Percentiles rank a stretch among this genome's conserved stretches.
These are phyloP conservation scores for Zaprionus gabonicus DNA, from an alignment of 1,140 invertebrate genomes.

Conservation along the genomic window DNA sequence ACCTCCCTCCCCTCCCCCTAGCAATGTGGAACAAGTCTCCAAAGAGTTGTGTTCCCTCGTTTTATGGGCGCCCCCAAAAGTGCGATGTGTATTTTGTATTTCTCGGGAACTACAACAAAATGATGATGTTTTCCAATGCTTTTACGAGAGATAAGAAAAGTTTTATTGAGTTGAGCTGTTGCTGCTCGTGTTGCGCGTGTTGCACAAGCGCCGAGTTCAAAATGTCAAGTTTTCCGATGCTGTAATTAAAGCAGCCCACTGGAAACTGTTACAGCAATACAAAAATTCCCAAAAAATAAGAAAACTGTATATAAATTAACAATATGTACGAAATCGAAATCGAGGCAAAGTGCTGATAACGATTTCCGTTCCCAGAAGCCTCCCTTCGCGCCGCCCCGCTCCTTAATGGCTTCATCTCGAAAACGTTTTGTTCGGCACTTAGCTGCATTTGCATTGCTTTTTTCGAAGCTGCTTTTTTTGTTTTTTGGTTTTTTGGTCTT, in stretches of 20 bases:
- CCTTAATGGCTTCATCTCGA: slow-evolving; percentile 73
- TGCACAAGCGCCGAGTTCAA: slow-evolving; percentile 65
- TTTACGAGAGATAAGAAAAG: slow-evolving; percentile 77
- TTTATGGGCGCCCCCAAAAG: slow-evolving; percentile 29
- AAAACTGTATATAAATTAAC: slow-evolving; percentile 28
- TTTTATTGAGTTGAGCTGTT: slow-evolving; percentile 53
- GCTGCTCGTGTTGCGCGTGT: slow-evolving; percentile 13
- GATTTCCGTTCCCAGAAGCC: slow-evolving; percentile 60
- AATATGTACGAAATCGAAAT: slow-evolving; percentile 63
- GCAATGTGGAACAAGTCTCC: slow-evolving; percentile 61
- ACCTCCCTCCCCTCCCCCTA: not conserved
- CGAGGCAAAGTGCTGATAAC: slow-evolving; percentile 79
- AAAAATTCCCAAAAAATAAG: slow-evolving; percentile 34
- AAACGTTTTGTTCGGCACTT: slow-evolving; percentile 78
- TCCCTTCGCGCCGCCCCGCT: not conserved
- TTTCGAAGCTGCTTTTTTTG: slow-evolving; percentile 19
- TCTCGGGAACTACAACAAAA: slow-evolving; percentile 59
- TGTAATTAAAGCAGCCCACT: slow-evolving; percentile 49
- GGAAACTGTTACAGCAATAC: slow-evolving; percentile 63
- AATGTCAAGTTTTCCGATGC: slow-evolving; percentile 64
- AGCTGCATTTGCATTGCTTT: slow-evolving; percentile 61
- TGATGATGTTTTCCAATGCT: slow-evolving; percentile 58
- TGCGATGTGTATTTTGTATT: slow-evolving; percentile 50
- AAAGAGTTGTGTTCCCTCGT: slow-evolving; percentile 53
- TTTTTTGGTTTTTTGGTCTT: slow-evolving; percentile 43